Base-by-base conservation (phyloP, 2,888 invertebrate species). In the Phrixothrix hirtus region DNA sequence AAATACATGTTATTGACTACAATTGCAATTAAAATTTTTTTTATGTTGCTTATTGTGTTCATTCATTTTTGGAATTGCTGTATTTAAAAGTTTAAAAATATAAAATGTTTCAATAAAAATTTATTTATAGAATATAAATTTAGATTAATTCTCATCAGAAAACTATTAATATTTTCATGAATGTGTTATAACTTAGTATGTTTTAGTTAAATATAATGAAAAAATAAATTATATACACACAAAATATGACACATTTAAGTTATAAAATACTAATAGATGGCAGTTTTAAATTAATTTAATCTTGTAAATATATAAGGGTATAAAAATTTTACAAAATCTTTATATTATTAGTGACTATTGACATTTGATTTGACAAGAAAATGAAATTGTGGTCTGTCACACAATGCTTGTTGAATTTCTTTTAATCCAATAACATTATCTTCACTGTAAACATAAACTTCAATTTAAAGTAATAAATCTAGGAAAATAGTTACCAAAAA, bases 401-500 rank as follows among this genome's bases (percentile, higher is more conserved):
- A 17, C 35, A 65, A 54, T 5, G 58, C 62, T 38, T 54, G 43
- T 11, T 39, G 11, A 32, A 65, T 49, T 42, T 65, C 60, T 32
- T 55, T 49, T 29, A 47, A 34, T 11, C 45, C 43, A 36, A 65
- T 42, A 27, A 51, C 32, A 43, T 44, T 41, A 7, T 39, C 35
- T 34, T 60, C 61, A 14, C 59, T 60, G 37, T 12, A 25, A 35
- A 21, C 2, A 37, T 6, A 37, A 21, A 37, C 11, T 12, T 37
- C 4, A 37, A 2, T 16, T 16, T 4, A 2, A 3, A 32, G 12
- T n/a, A 2, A 14, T 5, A 32, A 32, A 32, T 2, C 3, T 2
- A 29, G 13, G 2, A 1, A 29, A 29, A 39, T n/a, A 42, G 12
- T 30, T 58, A 69, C 69, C 61, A 60, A 34, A 63, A 65, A 49